Percentiles rank a stretch among this genome's conserved stretches.
These are phyloP conservation scores for Gulo gulo DNA, from an alignment of 2,113 vertebrate genomes.

Conservation along the genomic window DNA sequence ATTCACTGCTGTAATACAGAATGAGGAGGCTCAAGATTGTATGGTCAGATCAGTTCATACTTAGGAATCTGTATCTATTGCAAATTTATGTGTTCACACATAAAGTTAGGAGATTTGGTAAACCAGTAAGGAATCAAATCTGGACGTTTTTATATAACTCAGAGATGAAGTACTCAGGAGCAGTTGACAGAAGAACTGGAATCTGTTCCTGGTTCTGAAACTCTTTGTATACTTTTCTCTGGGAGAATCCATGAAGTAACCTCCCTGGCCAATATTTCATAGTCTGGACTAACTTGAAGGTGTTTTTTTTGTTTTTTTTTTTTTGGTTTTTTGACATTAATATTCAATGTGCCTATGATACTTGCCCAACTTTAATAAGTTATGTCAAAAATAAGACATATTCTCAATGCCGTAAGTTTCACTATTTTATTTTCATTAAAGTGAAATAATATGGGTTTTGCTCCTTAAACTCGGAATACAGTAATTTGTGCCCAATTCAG, in stretches of 20 bases:
- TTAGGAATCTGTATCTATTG: not conserved
- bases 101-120: not conserved
- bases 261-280: not conserved
- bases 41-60: not conserved
- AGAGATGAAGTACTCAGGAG: not conserved
- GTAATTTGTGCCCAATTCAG: not conserved
- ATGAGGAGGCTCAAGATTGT: not conserved
- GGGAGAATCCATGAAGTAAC: not conserved
- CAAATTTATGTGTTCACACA: not conserved
- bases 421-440: not conserved
- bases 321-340: not conserved
- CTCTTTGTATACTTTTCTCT: not conserved
- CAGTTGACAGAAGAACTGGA: not conserved
- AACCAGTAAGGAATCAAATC: not conserved
- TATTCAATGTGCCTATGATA: not conserved
- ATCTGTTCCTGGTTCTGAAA: not conserved
- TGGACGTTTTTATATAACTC: not conserved
- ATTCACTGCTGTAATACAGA: not conserved
- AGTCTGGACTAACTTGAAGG: not conserved
- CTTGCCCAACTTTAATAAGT: not conserved
- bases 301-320: not conserved
- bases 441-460: not conserved
- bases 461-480: not conserved
- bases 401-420: not conserved
- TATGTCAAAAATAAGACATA: not conserved